Base-by-base conservation (phyloP, 1,140 invertebrate genomes). In the Nebria ingens region DNA sequence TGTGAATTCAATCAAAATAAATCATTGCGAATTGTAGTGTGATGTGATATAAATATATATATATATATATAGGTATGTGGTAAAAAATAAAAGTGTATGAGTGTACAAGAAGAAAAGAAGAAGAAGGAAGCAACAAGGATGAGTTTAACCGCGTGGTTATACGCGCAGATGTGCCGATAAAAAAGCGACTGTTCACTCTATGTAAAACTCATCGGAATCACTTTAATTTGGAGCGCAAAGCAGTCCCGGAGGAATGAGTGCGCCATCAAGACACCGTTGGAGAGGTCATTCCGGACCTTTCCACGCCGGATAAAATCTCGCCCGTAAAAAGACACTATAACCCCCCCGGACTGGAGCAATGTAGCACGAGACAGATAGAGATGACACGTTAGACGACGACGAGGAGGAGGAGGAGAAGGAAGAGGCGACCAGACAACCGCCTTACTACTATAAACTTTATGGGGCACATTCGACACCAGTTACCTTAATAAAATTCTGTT, bases 391-490 rank as follows among this genome's bases (percentile, higher is more conserved):
- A 4, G 40, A 45, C 40, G 9, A 3, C 17, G 6, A 45, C 40
- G 9, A 17, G 6, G 6, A 9, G 25, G 25, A 9, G 25, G 6
- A n/a, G n/a, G 25, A 9, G 25, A 34, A n/a, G 6, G n/a, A 6
- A 34, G 25, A 9, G 25, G n/a, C n/a, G n/a, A n/a, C n/a, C n/a
- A n/a, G n/a, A n/a, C n/a, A n/a, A n/a, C n/a, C 25, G 25, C 25
- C 25, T 9, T 9, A 9, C 9, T 45, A 64, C 65, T 62, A 68
- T 68, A 68, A 68, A 68, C 53, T 68, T 68, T 68, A 68, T 68
- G 62, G 64, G 62, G 58, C 64, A 64, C 64, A 66, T 66, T 66
- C 65, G 66, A 68, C 66, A 66, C 64, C 64, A 62, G 62, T 66
- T 66, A 64, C 65, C 64, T 66, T 63, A 66, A 66, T 66, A 66